These are phyloP conservation scores for Gambusia affinis DNA, from an alignment of 2,113 vertebrate genomes.

Conservation along the genomic window DNA sequence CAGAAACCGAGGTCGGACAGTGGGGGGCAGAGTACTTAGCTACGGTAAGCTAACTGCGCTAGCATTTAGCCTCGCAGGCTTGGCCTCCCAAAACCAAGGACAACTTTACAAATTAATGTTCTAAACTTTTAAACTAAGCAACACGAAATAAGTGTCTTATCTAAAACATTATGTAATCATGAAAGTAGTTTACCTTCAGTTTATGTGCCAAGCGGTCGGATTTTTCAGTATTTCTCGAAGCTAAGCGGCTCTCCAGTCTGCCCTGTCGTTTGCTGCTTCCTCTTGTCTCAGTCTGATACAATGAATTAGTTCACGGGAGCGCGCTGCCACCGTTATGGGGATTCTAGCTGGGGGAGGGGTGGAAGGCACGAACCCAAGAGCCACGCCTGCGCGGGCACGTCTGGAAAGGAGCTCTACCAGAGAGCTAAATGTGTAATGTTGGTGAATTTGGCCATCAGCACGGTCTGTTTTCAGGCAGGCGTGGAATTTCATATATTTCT, in stretches of 20 bases:
- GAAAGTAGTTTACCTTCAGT: conserved; percentile 74
- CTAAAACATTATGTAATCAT: accelerated
- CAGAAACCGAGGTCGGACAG: conserved; percentile 41
- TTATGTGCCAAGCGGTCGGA: conserved; percentile 44
- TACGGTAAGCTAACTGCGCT: conserved; percentile 40
- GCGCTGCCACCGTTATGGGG: conserved; percentile 66
- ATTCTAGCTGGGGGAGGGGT: conserved; percentile 69
- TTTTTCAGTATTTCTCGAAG: conserved; percentile 38
- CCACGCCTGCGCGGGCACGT: conserved; percentile 83
- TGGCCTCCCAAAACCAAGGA: conserved; percentile 35
- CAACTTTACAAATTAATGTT: conserved; percentile 52
- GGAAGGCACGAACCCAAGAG: conserved; percentile 68
- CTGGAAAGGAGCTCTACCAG: neutral
- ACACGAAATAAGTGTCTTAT: accelerated
- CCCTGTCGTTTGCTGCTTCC: conserved; percentile 36
- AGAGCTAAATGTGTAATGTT: neutral
- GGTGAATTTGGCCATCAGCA: conserved; percentile 3
- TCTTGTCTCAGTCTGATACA: conserved; percentile 64
- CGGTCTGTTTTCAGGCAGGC: conserved; percentile 14
- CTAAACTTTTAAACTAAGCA: neutral
- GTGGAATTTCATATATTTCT: neutral
- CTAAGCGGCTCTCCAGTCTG: conserved; percentile 42
- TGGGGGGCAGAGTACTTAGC: conserved; percentile 32
- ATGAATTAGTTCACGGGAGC: conserved; percentile 74
- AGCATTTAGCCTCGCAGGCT: conserved; percentile 46